Base-by-base conservation (phyloP, 1,140 invertebrate species). In the Papilio xuthus region DNA sequence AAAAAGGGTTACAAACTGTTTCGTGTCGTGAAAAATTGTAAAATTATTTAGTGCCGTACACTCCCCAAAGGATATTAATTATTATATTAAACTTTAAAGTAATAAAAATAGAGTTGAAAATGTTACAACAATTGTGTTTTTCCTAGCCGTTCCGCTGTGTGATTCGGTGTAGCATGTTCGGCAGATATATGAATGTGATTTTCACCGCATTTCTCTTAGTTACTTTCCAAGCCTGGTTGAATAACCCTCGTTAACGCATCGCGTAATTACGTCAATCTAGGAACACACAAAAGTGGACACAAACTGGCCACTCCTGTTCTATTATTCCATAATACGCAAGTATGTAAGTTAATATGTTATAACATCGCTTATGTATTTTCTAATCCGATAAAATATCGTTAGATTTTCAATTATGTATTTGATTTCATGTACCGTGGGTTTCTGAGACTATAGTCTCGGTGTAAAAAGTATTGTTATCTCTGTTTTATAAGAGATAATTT, bases 141-240 rank as follows among this genome's bases (percentile, higher is more conserved):
- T 80, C 71, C 82, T 70, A 79, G 12, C 0, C 79, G 82, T 85
- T 79, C 84, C 84, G 82, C 79, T 78, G 67, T 81, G 20, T 82
- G 82, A 67, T 42, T 69, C 63, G 63, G 79, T 82, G 77, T 83
- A 80, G 79, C 82, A 82, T 84, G 82, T 83, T 76, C 72, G 50
- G 44, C 77, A 78, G 78, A 80, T 81, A 78, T 82, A 81, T 82
- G 78, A 80, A 83, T 78, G 83, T 79, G 86, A 87, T 86, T 89
- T 86, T 89, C 89, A 88, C 88, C 82, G 79, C 85, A 87, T 90
- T 91, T 90, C 90, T 89, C 85, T 60, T 47, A 71, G 73, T 84
- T 82, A 86, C 89, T 91, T 90, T 90, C 90, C 80, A 89, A 82
- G 74, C 70, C 20, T 81, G 80, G 87, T 91, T 90, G 89, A 91